A percentile compares a stretch with the other conserved stretches of the same genome.
These are phyloP conservation scores for Dyspetes luteomarginatus DNA, from an alignment of 2,888 invertebrate genomes.

Conservation along the genomic window DNA sequence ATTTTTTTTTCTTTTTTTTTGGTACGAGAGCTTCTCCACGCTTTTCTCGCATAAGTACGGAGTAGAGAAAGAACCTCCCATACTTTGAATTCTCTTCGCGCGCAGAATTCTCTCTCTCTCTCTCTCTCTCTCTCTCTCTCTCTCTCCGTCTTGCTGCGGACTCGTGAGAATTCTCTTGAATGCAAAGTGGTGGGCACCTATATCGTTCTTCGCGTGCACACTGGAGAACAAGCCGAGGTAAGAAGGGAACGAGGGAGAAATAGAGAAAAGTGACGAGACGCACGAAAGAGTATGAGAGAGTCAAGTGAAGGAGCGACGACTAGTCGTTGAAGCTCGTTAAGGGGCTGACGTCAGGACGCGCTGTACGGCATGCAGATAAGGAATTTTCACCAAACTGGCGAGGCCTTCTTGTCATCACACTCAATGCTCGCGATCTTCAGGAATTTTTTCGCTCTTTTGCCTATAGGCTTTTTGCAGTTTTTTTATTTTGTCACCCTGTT, in stretches of 20 bases:
- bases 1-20: slow-evolving; percentile 50
- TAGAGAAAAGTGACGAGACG: slow-evolving; percentile 23
- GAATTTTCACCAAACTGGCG: slow-evolving; percentile 56
- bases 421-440: slow-evolving; percentile 7
- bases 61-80: slow-evolving; percentile 40
- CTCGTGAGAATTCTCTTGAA: slow-evolving; percentile 66
- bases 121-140: slow-evolving; percentile 1
- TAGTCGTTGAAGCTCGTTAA: slow-evolving; percentile 80
- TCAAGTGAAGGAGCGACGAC: slow-evolving; percentile 71
- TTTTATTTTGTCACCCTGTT: background rate
- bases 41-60: slow-evolving; percentile 20
- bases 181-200: slow-evolving; percentile 63
- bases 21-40: slow-evolving; percentile 24
- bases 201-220: slow-evolving; percentile 48
- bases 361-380: slow-evolving; percentile 79
- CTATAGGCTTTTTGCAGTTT: slow-evolving; percentile 3
- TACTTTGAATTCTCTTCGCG: slow-evolving; percentile 60
- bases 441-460: slow-evolving; percentile 15
- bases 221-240: slow-evolving; percentile 38
- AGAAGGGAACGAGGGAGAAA: slow-evolving; percentile 39
- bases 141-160: slow-evolving; percentile 19
- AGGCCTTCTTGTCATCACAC: slow-evolving; percentile 7
- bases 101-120: slow-evolving; percentile 2
- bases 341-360: slow-evolving; percentile 75
- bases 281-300: slow-evolving; percentile 58